A percentile compares a stretch with the other conserved stretches of the same genome.
Conservation (phyloP, 64 coral and sea anemone genomes). For the Dendrophyllia cribrosa region DNA sequence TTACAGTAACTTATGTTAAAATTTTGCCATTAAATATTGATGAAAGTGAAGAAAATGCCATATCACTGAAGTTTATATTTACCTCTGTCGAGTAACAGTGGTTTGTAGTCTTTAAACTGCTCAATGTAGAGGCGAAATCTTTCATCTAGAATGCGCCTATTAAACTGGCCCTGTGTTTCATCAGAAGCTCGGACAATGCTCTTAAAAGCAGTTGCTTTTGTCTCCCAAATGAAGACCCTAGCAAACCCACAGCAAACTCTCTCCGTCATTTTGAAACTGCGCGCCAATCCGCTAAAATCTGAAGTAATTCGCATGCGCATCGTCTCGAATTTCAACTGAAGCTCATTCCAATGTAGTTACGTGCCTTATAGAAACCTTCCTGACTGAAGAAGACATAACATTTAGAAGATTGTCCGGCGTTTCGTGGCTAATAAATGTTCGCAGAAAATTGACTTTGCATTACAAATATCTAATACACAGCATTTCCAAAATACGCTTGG, state of each 20-base stretch:
- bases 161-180: background rate
- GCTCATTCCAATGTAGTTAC: background rate
- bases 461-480: too few relatives aligned
- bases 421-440: too few relatives aligned
- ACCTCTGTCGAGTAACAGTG: background rate
- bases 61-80: background rate
- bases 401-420: too few relatives aligned
- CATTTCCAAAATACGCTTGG: too few relatives aligned
- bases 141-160: background rate
- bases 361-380: too few relatives aligned
- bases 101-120: slow-evolving; percentile 3
- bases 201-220: background rate
- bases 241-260: background rate
- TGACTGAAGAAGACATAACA: too few relatives aligned
- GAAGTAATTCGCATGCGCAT: background rate
- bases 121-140: slow-evolving; percentile 6
- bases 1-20: background rate
- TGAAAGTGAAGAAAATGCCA: background rate
- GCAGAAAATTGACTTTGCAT: too few relatives aligned
- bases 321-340: background rate
- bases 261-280: background rate
- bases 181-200: background rate
- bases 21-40: background rate
- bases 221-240: background rate
- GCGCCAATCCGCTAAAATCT: background rate